These are phyloP conservation scores for Sardinella longiceps DNA, from an alignment of 2,797 vertebrate genomes.

Conservation along the genomic window DNA sequence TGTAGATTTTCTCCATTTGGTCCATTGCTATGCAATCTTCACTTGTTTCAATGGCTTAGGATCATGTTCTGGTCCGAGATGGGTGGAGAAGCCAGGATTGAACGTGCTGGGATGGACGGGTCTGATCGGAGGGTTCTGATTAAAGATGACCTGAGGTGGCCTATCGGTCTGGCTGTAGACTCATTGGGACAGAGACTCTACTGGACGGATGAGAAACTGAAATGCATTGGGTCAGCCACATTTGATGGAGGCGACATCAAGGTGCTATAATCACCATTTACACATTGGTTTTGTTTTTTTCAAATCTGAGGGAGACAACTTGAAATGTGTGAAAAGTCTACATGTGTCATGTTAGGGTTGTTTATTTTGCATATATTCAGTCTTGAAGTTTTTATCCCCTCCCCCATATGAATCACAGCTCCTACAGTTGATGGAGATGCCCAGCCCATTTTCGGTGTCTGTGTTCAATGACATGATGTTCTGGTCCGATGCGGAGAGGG, in stretches of 20 bases:
- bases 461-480: conserved; percentile 86
- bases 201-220: conserved; percentile 90
- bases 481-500: conserved; percentile 84
- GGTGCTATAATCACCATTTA: conserved; percentile 63
- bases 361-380: too few species aligned
- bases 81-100: conserved; percentile 80
- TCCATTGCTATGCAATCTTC: neutral
- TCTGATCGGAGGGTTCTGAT: conserved; percentile 76
- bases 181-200: conserved; percentile 78
- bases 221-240: conserved; percentile 79
- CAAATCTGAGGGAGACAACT: neutral
- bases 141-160: conserved; percentile 81
- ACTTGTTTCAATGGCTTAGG: conserved; percentile 62
- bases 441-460: conserved; percentile 80
- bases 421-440: conserved; percentile 80
- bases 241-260: conserved; percentile 80
- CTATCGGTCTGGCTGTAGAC: conserved; percentile 86
- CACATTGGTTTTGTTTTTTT: neutral
- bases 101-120: conserved; percentile 89
- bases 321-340: too few species aligned
- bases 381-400: neutral
- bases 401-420: conserved; percentile 68
- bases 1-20: neutral
- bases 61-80: conserved; percentile 93
- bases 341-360: too few species aligned